Evolutionary conservation across 2,888 invertebrate genomes (phyloP).

Genomic region (Blastobasis adustella): DNA sequence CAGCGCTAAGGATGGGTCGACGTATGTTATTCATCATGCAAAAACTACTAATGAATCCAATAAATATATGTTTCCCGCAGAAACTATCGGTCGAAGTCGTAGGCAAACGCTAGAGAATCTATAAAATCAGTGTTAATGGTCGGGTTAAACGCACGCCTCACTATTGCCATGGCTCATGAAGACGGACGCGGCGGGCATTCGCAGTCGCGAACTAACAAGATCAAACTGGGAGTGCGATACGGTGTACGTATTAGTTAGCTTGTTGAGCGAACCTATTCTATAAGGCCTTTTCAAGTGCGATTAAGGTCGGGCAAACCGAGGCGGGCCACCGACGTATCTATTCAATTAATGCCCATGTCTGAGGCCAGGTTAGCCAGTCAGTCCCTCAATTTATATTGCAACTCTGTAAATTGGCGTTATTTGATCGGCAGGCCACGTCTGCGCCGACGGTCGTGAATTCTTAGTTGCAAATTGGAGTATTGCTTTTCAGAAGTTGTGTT

Average conservation of each 20-base stretch:
- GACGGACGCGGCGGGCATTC: constrained; percentile 9
- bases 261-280: constrained; percentile 40
- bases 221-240: constrained; percentile 56
- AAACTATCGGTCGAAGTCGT: too few relatives aligned
- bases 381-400: constrained; percentile 59
- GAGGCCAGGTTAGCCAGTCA: constrained; percentile 43
- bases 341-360: constrained; percentile 65
- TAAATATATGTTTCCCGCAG: too few relatives aligned
- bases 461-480: constrained; percentile 42
- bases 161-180: constrained; percentile 8
- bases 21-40: too few relatives aligned
- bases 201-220: constrained; percentile 35
- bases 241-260: constrained; percentile 55
- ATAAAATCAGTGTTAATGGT: neutral
- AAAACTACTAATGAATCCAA: too few relatives aligned
- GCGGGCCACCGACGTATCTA: constrained; percentile 64
- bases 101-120: too few relatives aligned
- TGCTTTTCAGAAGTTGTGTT: constrained; percentile 19
- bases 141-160: neutral
- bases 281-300: constrained; percentile 65
- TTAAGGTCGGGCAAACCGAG: constrained; percentile 59
- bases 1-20: too few relatives aligned
- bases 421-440: constrained; percentile 39
- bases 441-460: constrained; percentile 30
- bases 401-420: constrained; percentile 54